A percentile compares a stretch with the other conserved stretches of the same genome.
Evolutionary conservation across 2,888 invertebrate species (phyloP).

Genomic region (Apodemia hepburni): DNA sequence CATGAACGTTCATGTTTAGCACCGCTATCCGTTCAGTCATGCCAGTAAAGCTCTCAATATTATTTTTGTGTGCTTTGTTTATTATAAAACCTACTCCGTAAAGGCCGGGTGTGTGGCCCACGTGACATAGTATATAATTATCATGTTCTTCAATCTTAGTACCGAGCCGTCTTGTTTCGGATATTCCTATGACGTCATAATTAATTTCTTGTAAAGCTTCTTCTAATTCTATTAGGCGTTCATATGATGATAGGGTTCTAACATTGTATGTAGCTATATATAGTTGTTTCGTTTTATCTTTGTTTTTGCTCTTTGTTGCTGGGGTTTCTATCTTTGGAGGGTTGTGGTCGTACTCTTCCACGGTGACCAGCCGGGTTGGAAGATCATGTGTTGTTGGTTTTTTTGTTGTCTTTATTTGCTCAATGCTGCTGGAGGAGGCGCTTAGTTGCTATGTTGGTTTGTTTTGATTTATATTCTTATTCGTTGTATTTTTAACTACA

Average conservation of each 20-base stretch:
- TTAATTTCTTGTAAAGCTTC: too few relatives aligned
- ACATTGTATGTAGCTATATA: neutral
- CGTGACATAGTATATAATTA: too few relatives aligned
- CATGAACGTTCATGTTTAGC: too few relatives aligned
- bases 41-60: too few relatives aligned
- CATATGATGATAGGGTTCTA: neutral
- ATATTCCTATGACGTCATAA: too few relatives aligned
- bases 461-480: neutral
- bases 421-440: neutral
- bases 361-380: neutral
- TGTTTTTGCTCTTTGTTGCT: neutral
- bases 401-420: neutral
- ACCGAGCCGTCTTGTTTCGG: too few relatives aligned
- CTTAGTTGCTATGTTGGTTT: neutral
- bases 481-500: neutral
- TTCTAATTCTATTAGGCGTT: neutral
- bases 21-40: too few relatives aligned
- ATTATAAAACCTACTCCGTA: too few relatives aligned
- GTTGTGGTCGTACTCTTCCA: neutral
- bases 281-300: neutral
- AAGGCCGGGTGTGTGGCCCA: too few relatives aligned
- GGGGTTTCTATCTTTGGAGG: neutral
- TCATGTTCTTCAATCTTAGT: too few relatives aligned
- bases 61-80: too few relatives aligned
- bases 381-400: neutral